These are phyloP conservation scores for Calypte anna DNA, from an alignment of 2,113 vertebrate genomes.

Conservation along the genomic window DNA sequence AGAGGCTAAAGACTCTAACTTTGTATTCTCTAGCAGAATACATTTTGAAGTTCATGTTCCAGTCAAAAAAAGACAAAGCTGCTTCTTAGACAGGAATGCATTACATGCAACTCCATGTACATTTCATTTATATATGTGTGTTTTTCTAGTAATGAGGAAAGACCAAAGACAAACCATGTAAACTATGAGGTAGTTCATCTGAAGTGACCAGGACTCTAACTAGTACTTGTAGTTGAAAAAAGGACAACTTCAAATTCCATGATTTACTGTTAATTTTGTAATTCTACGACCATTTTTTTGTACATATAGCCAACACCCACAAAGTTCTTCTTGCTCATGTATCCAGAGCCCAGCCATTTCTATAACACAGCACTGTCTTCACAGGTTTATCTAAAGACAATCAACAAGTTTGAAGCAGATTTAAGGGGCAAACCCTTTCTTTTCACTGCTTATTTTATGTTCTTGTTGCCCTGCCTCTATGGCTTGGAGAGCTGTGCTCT, in stretches of 20 bases:
- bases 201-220: background rate
- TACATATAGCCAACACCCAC: background rate
- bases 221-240: background rate
- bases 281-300: background rate
- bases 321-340: background rate
- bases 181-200: background rate
- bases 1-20: background rate
- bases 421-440: background rate
- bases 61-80: background rate
- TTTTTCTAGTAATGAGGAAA: background rate
- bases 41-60: background rate
- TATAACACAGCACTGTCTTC: background rate
- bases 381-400: background rate
- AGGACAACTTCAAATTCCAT: background rate
- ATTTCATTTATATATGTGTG: background rate
- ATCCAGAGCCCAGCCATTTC: background rate
- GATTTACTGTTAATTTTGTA: background rate
- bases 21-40: background rate
- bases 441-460: background rate
- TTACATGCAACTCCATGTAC: background rate
- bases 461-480: background rate
- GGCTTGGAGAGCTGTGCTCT: background rate
- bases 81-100: accelerated
- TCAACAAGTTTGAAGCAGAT: background rate
- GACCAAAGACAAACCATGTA: background rate